phyloP scores from a whole-genome alignment of 92 coral and sea anemone species.

The Zoanthus gigantus region DNA sequence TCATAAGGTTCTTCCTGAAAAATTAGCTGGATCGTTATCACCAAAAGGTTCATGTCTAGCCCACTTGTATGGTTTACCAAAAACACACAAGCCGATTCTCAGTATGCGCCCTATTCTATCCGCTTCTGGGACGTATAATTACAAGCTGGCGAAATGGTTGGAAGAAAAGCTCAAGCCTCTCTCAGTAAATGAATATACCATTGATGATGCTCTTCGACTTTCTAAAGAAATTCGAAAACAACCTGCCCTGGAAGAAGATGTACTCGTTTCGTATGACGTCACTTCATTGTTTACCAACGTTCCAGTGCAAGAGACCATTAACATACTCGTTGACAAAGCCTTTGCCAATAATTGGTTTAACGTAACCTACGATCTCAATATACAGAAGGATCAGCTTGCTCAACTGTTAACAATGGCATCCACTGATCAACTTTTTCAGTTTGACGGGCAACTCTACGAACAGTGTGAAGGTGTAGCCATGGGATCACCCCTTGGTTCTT shows the following conservation, averaged over 20 bases:
- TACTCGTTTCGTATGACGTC: not conserved
- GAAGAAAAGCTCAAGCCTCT: slow-evolving; percentile 7
- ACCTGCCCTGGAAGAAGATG: not conserved
- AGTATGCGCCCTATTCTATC: too few species aligned
- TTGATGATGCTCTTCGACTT: not conserved
- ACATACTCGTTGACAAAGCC: not conserved
- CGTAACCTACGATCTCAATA: too few species aligned
- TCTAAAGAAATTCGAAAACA: not conserved
- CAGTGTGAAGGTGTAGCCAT: too few species aligned
- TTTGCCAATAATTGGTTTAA: not conserved
- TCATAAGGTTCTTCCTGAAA: too few species aligned
- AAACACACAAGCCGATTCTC: too few species aligned
- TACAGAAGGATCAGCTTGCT: slow-evolving; percentile 10
- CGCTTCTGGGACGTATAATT: too few species aligned
- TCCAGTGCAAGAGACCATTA: not conserved
- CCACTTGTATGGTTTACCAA: too few species aligned
- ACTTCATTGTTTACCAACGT: not conserved
- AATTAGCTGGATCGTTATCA: too few species aligned
- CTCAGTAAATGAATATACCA: slow-evolving; percentile 1
- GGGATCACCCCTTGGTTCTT: too few species aligned
- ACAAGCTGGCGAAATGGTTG: too few species aligned
- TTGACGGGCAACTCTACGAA: too few species aligned
- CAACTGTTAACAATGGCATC: not conserved
- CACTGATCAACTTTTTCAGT: not conserved
- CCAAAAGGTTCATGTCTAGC: too few species aligned